phyloP scores from a whole-genome alignment of 2,113 vertebrate species.

The Cyrtonyx montezumae region DNA sequence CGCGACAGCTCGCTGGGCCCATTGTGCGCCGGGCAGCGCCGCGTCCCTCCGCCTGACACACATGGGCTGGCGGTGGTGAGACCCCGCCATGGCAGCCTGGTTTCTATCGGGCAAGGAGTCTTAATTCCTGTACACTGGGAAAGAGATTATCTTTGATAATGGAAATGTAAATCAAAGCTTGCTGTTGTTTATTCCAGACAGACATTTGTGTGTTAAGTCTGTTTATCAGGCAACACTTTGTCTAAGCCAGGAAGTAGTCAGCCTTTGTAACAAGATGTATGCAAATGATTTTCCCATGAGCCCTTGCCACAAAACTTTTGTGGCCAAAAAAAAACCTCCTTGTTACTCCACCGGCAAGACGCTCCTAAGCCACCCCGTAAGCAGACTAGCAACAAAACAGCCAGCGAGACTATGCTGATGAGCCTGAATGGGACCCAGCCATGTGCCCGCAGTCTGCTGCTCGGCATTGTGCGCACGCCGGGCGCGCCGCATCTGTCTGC shows the following conservation, averaged over 20 bases:
- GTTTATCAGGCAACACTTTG: conserved; percentile 85
- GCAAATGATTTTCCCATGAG: conserved; percentile 82
- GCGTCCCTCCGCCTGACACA: background rate
- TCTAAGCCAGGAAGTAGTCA: conserved; percentile 84
- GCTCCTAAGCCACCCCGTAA: conserved; percentile 73
- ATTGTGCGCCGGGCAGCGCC: background rate
- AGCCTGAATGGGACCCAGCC: conserved; percentile 73
- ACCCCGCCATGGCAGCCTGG: conserved; percentile 45
- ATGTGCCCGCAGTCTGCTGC: conserved; percentile 77
- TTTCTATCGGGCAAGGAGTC: conserved; percentile 64
- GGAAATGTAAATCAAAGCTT: conserved; percentile 84
- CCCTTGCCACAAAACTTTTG: conserved; percentile 74
- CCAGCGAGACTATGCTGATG: conserved; percentile 72
- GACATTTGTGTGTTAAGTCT: conserved; percentile 85
- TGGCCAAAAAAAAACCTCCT: conserved; percentile 59
- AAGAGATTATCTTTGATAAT: conserved; percentile 82
- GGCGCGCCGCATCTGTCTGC: conserved; percentile 67
- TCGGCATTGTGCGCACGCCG: conserved; percentile 64
- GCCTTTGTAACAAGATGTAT: conserved; percentile 82
- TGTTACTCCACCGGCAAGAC: conserved; percentile 74
- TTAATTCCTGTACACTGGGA: conserved; percentile 79
- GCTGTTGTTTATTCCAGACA: conserved; percentile 85
- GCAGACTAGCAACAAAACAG: conserved; percentile 74
- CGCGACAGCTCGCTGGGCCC: background rate
- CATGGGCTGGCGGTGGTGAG: conserved; percentile 44